Base-by-base conservation (phyloP, 2,113 vertebrate genomes). In the Salvator merianae region DNA sequence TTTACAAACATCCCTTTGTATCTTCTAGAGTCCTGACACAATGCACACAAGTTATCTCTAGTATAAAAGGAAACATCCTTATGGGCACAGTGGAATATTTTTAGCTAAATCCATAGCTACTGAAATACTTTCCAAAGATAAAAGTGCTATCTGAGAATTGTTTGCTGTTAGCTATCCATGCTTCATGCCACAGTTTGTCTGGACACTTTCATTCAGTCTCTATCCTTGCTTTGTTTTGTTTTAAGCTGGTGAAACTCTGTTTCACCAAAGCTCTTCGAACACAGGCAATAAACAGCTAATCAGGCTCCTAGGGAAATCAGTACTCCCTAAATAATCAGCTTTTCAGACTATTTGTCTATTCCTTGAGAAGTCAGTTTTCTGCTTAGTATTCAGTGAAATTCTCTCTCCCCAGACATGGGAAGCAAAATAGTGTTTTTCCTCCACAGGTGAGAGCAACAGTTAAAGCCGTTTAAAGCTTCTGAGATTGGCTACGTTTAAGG, bases 341-440 rank as follows among this genome's bases (percentile, higher is more conserved):
- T 50, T 69, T 65, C 24, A 32, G 13, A 6, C 68, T 38, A 47
- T 32, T 14, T 63, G 85, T 62, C 88, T 85, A 80, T 93, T 88
- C 79, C 87, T 84, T 9, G 43, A 90, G 88, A 83, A 84, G 83
- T 86, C 79, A 79, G 70, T 83, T 88, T 88, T 73, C 89, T 88
- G 6, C 76, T 89, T 7, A 62, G 66, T 12, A 87, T 88, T 88
- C 88, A 79, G 1, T 86, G 88, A 92, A 87, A 89, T 28, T 0
- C 69, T 74, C 77, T 83, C 86, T 88, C 88, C 88, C 88, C 71
- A 84, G 87, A 80, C 81, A 32, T 53, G 0, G 1, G 47, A 72
- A 87, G 79, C 0, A 86, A 92, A 43, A 79, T 68, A 85, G 79
- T 10, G 55, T 86, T 91, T 47, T 66, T 84, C 87, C 69, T 88